Evolutionary conservation across 2,888 invertebrate genomes (phyloP), one percentile per base, ranked within the genome.

Genomic region (Lithophane ornitopus): DNA sequence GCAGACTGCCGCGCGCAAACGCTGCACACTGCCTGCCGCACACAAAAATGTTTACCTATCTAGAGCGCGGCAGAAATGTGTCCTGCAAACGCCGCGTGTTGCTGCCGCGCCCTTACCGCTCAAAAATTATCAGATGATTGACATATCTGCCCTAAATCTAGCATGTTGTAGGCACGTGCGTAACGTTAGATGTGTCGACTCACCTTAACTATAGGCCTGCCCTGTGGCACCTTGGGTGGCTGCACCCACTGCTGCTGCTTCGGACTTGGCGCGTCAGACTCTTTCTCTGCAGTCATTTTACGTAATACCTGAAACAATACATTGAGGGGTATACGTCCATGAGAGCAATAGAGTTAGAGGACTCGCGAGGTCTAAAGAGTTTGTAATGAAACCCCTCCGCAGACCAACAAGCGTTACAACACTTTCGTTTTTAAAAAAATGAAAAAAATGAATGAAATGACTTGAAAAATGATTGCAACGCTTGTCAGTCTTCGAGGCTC

Each of bases 251-350:
- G 93, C 87, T 93, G 92, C 83, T 91, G 93, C 88, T 94, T 95
- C 39, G 95, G 94, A 88, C 94, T 94, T 61, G 92, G 96, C 88
- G 97, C 91, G 34, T 97, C 97, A 39, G 97, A 97, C 87, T 98
- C 98, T 92, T 98, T 98, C 89, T 98, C 98, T 2, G 98, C 98
- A 11, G 99, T 99, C 99, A 99, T 99, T 96, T 99, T 99, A 82
- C 99, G 97, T 91, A 99, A 97, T 81, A 99, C 97, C 97, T 97
- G 88, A 22, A 76, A 52, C 76, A 70, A 71, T 6, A 61, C 56
- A 19, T 58, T 16, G 26, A 22, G 12, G 34, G 19, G 26, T 56
- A 56, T 56, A 56, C 2, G 26, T 26, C 26, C 26, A 26, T 56
- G 56, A 56, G 14, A 56, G 26, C 26, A 26, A 56, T 14, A 6